Percentiles rank a stretch among this genome's conserved stretches.
These are phyloP conservation scores for Bathynomus jamesi DNA, from an alignment of 1,140 invertebrate species.

Conservation along the genomic window DNA sequence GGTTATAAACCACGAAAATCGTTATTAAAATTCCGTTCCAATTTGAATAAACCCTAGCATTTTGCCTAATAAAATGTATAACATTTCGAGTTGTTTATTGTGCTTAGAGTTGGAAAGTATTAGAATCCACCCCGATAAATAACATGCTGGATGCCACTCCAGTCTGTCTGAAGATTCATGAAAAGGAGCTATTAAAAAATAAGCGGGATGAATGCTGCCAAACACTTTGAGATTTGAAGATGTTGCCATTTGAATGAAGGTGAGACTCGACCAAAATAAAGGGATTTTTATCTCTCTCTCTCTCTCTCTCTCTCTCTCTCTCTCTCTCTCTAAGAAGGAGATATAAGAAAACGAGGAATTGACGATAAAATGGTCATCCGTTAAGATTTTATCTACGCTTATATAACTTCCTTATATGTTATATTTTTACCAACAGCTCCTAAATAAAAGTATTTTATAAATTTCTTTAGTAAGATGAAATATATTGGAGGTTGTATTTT, in stretches of 20 bases:
- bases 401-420: background rate
- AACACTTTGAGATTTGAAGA: no score
- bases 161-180: background rate
- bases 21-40: background rate
- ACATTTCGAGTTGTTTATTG: background rate
- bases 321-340: no score
- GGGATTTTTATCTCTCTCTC: background rate
- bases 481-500: background rate
- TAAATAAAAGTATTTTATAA: background rate
- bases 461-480: background rate
- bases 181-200: no score
- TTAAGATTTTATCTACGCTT: background rate
- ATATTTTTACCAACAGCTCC: background rate
- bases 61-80: background rate
- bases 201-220: no score
- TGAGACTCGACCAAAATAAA: background rate
- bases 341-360: no score
- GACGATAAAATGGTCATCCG: background rate
- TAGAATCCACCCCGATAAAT: background rate
- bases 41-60: background rate
- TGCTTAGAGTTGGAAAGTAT: background rate
- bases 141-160: background rate
- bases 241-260: background rate
- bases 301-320: no score
- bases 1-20: background rate